phyloP scores from a whole-genome alignment of 2,888 invertebrate species.

The Sthenelais limicola region DNA sequence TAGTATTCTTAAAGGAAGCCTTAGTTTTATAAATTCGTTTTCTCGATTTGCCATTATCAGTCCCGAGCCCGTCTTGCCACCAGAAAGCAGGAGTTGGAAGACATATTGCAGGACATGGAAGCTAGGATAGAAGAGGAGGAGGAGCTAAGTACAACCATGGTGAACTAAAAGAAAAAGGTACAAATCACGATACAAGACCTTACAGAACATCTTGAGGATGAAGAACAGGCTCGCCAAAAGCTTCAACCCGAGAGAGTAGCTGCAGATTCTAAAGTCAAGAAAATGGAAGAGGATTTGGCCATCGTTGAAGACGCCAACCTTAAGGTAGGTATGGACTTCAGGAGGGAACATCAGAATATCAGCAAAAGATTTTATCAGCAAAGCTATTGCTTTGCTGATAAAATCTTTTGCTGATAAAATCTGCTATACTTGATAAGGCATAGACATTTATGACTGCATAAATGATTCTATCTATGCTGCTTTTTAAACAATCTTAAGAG shows the following conservation, averaged over 20 bases:
- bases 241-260: constrained; percentile 95
- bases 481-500: no score
- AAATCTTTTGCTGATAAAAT: no score
- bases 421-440: no score
- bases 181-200: constrained; percentile 85
- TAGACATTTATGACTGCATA: no score
- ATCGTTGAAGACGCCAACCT: constrained; percentile 90
- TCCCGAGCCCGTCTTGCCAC: constrained; percentile 89
- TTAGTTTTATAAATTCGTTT: no score
- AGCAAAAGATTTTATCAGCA: no score
- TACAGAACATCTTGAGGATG: constrained; percentile 85
- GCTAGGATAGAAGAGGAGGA: constrained; percentile 98
- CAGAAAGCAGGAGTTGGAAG: constrained; percentile 86
- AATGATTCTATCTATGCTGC: no score
- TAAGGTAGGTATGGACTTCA: constrained; percentile 75
- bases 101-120: constrained; percentile 95
- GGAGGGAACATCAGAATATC: no score
- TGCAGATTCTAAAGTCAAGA: constrained; percentile 94
- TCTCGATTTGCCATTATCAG: constrained; percentile 53
- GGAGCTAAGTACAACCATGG: constrained; percentile 84
- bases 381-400: no score
- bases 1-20: no score
- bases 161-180: constrained; percentile 93
- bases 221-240: constrained; percentile 94
- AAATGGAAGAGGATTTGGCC: constrained; percentile 94